phyloP scores from a whole-genome alignment of 2,797 vertebrate genomes.

The Lemur catta region DNA sequence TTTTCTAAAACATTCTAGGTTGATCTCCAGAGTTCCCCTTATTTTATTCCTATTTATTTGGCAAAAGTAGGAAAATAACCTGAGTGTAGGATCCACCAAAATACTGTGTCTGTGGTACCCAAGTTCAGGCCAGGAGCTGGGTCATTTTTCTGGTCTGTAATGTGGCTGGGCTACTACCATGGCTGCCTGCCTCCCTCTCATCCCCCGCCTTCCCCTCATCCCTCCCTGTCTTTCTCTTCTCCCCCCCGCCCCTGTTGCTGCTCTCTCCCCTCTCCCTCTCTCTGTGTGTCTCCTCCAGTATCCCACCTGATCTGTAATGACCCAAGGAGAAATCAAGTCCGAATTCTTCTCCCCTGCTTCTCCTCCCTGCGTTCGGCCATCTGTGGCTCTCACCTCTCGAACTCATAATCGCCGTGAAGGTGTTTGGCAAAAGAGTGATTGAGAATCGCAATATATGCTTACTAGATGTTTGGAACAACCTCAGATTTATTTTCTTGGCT shows the following conservation, averaged over 20 bases:
- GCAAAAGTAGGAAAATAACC: neutral
- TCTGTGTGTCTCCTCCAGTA: neutral
- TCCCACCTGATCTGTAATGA: too few relatives aligned
- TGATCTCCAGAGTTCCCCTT: neutral
- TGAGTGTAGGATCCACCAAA: neutral
- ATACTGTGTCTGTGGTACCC: neutral
- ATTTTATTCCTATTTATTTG: neutral
- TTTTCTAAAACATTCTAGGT: neutral
- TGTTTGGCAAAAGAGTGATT: neutral
- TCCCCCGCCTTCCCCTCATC: too few relatives aligned
- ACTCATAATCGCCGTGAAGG: neutral
- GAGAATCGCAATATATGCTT: neutral
- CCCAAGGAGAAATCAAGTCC: neutral
- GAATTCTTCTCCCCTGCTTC: neutral
- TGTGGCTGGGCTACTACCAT: rapidly evolving
- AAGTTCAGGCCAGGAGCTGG: neutral
- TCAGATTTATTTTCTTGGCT: neutral
- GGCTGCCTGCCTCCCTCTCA: neutral
- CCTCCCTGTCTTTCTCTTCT: neutral
- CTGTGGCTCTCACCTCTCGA: neutral
- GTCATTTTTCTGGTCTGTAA: neutral
- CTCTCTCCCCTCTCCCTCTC: neutral
- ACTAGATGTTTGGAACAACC: neutral
- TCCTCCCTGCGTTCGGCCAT: neutral
- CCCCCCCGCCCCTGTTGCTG: too few relatives aligned